Evolutionary conservation across 2,113 vertebrate species (phyloP), one percentile per base, ranked within the genome.

Genomic region (Ailurus styani): DNA sequence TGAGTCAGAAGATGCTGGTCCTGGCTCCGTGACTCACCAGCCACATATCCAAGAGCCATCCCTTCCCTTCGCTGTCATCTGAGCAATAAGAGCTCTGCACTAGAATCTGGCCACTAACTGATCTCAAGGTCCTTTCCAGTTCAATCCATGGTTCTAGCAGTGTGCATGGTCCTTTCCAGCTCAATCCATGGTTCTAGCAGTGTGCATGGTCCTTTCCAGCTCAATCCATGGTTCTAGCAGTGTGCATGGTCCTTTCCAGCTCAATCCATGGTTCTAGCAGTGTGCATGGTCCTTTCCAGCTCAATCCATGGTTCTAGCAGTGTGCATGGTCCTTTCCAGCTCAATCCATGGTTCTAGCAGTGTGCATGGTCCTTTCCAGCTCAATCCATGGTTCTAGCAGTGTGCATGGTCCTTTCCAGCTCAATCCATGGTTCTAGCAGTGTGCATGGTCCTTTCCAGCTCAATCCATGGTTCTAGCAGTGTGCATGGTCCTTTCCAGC

Each of bases 41-140:
- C 68, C 25, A 0, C 27, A 1, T 10, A 7, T 27, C 47, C 0
- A 0, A 2, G 2, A 87, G 31, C 29, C 21, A 3, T 14, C 34
- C 21, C 55, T 73, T 50, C 21, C 11, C 13, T 42, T 47, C 64
- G 52, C 85, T 55, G 37, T 72, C 40, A 10, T 42, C 37, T 68
- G 81, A 27, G 50, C 55, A 50, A 7, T 68, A 34, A 70, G 42
- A 75, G 31, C 9, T 37, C 70, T 47, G 34, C 3, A 37, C 18
- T 75, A 55, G 79, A 66, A 55, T 23, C 60, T 21, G 57, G 14
- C n/a, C 75, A 17, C 83, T 42, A 50, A 45, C 20, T 87, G 42
- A 92, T 7, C 40, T 45, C n/a, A 54, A 11, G 54, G 62, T 6
- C 42, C 27, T 55, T 13, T n/a, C 70, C 45, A 42, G 42, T 14